Percentiles rank a stretch among this genome's conserved stretches.
phyloP scores from a whole-genome alignment of 2,113 vertebrate species.

The Propithecus coquereli region DNA sequence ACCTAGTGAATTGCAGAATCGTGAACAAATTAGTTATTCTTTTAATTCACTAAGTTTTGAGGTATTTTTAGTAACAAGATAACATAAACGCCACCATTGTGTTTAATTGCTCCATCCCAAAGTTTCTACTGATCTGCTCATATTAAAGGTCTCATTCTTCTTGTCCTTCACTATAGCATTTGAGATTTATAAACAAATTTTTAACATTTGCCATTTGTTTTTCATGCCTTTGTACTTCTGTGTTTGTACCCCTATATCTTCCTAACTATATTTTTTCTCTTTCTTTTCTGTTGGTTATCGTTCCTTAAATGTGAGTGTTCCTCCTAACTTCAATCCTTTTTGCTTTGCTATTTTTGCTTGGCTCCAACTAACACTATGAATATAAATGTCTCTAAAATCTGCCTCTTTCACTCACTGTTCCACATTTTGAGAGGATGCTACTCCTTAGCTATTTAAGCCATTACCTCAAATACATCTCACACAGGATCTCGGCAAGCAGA shows the following conservation, averaged over 20 bases:
- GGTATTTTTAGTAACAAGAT: not conserved
- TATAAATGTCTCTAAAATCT: not conserved
- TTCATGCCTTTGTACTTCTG: not conserved
- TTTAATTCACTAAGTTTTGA: not conserved
- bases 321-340: not conserved
- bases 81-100: not conserved
- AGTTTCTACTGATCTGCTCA: not conserved
- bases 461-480: slow-evolving; percentile 12
- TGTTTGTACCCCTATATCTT: not conserved
- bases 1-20: not conserved
- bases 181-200: not conserved
- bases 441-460: not conserved
- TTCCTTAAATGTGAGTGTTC: not conserved
- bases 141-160: not conserved
- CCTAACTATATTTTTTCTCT: not conserved
- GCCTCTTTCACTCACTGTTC: not conserved
- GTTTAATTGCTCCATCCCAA: not conserved
- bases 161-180: not conserved
- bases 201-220: not conserved
- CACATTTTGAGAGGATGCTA: not conserved
- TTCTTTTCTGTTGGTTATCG: not conserved
- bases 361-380: not conserved
- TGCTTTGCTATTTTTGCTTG: not conserved
- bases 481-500: not conserved
- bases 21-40: not conserved